Evolutionary conservation across 2,888 invertebrate species (phyloP).

Genomic region (Panopea generosa): DNA sequence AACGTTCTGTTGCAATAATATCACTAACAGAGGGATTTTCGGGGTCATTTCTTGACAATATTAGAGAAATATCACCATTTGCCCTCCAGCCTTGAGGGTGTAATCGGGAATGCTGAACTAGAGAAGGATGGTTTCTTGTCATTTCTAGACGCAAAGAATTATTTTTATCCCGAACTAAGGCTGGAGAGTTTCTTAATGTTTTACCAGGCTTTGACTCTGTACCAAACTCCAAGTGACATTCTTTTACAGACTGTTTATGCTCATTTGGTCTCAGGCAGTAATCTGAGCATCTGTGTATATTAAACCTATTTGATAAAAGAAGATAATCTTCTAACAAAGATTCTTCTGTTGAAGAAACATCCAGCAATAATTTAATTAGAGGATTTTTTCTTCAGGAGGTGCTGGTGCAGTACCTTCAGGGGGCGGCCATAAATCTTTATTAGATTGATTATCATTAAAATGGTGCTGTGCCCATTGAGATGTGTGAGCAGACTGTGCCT

Average conservation of each 20-base stretch:
- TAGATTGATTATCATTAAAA: conserved; percentile 43
- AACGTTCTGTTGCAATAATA: conserved; percentile 43
- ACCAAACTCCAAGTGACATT: conserved; percentile 65
- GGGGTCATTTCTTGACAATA: conserved; percentile 63
- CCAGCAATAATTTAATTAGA: conserved; percentile 64
- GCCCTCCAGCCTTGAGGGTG: conserved; percentile 67
- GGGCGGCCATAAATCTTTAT: conserved; percentile 67
- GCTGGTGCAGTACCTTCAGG: conserved; percentile 63
- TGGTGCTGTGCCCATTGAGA: conserved; percentile 43
- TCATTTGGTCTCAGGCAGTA: conserved; percentile 14
- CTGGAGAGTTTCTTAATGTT: conserved; percentile 21
- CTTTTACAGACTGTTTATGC: conserved; percentile 1
- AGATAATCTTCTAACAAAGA: conserved; percentile 59
- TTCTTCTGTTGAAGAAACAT: conserved; percentile 58
- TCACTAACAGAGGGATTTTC: conserved; percentile 60
- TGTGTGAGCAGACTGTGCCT: conserved; percentile 53
- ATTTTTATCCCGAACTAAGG: conserved; percentile 61
- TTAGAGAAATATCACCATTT: conserved; percentile 68
- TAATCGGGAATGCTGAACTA: conserved; percentile 64
- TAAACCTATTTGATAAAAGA: conserved; percentile 47
- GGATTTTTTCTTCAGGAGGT: conserved; percentile 64
- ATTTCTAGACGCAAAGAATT: conserved; percentile 64
- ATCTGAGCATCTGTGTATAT: conserved; percentile 62
- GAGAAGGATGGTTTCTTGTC: conserved; percentile 61
- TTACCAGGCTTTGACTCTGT: conserved; percentile 22